Percentiles rank a stretch among this genome's conserved stretches.
phyloP scores from a whole-genome alignment of 2,797 vertebrate species.

The Sparus aurata region DNA sequence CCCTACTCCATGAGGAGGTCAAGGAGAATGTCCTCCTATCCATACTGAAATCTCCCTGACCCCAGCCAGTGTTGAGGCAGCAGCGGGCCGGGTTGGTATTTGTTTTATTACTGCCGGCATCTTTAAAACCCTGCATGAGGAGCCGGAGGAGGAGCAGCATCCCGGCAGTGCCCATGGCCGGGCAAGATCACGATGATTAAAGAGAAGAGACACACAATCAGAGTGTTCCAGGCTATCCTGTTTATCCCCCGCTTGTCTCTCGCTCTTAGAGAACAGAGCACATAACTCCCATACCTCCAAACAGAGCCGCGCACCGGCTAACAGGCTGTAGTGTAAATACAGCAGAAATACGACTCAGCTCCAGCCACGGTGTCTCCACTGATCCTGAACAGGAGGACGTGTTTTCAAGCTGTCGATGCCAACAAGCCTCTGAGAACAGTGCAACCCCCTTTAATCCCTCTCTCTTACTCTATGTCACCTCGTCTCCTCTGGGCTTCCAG shows the following conservation, averaged over 20 bases:
- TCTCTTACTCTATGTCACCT: conserved; percentile 51
- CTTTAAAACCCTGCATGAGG: conserved; percentile 41
- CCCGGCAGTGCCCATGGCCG: conserved; percentile 35
- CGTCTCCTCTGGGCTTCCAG: conserved; percentile 47
- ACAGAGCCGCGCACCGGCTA: conserved; percentile 53
- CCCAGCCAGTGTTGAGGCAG: conserved; percentile 29
- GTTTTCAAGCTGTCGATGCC: conserved; percentile 68
- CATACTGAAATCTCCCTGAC: conserved; percentile 39
- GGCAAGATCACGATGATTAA: conserved; percentile 59
- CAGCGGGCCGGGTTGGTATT: conserved; percentile 37
- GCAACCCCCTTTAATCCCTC: conserved; percentile 44
- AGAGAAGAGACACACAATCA: conserved; percentile 55
- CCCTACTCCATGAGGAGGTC: conserved; percentile 3
- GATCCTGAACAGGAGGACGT: conserved; percentile 79
- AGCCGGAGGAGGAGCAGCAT: conserved; percentile 43
- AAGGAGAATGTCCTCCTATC: conserved; percentile 22
- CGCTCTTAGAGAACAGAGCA: conserved; percentile 61
- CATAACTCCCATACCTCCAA: conserved; percentile 72
- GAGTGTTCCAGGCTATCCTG: conserved; percentile 72
- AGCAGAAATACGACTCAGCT: conserved; percentile 63
- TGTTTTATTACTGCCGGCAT: conserved; percentile 56
- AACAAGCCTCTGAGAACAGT: conserved; percentile 61
- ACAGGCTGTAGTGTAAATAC: conserved; percentile 78
- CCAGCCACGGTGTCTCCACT: conserved; percentile 66
- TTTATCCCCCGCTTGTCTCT: conserved; percentile 72